Percentiles rank a stretch among this genome's conserved stretches.
Evolutionary conservation across 2,797 vertebrate species (phyloP).

Genomic region (Enteromius viviparus): DNA sequence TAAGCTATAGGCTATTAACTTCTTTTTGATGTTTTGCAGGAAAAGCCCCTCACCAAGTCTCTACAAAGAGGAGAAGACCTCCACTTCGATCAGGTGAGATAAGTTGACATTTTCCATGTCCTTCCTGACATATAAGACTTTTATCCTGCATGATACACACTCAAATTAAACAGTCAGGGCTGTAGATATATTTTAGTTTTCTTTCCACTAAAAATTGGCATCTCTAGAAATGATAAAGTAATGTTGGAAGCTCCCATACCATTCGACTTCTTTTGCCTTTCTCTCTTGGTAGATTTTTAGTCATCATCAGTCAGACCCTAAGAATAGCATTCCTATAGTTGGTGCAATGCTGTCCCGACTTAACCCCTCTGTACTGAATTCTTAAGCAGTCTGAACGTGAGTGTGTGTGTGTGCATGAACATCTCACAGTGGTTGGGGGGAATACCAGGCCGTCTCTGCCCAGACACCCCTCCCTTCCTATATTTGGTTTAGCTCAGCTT

Average conservation of each 20-base stretch:
- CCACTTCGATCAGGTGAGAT: conserved; percentile 94
- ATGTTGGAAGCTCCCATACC: neutral
- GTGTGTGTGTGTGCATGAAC: conserved; percentile 9
- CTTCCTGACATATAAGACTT: neutral
- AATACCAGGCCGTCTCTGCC: conserved; percentile 30
- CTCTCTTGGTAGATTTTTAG: conserved; percentile 17
- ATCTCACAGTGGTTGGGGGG: conserved; percentile 29
- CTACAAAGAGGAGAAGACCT: conserved; percentile 96
- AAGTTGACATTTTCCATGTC: neutral
- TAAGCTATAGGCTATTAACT: neutral
- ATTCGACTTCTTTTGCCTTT: neutral
- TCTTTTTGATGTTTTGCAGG: conserved; percentile 76
- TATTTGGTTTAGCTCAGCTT: conserved; percentile 69
- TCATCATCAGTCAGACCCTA: conserved; percentile 33
- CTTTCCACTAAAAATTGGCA: neutral
- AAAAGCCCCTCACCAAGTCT: conserved; percentile 97
- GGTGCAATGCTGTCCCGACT: conserved; percentile 38
- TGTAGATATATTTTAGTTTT: neutral
- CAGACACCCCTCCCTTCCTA: conserved; percentile 80
- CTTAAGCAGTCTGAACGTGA: neutral
- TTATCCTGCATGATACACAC: neutral
- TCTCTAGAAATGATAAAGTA: conserved; percentile 3
- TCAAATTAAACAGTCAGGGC: neutral
- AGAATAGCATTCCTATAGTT: conserved; percentile 42
- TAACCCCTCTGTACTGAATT: conserved; percentile 35